Evolutionary conservation across 2,797 vertebrate species (phyloP).

Genomic region (Micropoecilia bifurca): DNA sequence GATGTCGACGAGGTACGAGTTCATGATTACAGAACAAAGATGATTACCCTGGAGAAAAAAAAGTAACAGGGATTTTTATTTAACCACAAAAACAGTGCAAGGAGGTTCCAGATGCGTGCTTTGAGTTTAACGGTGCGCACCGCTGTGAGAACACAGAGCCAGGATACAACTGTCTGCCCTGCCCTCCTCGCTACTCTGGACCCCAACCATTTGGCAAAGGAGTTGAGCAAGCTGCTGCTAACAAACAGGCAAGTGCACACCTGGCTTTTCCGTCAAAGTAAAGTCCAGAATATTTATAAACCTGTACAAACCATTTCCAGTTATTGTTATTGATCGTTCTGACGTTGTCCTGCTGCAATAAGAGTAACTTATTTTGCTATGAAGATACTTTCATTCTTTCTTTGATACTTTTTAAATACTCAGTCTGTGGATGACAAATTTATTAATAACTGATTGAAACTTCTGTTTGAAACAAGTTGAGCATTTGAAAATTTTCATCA

Average conservation of each 20-base stretch:
- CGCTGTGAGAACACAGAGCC: conserved; percentile 95
- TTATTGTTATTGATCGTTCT: not conserved
- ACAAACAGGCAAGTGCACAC: conserved; percentile 88
- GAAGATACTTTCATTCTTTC: not conserved
- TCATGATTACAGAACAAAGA: conserved; percentile 2
- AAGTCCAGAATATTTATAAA: not conserved
- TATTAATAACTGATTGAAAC: not conserved
- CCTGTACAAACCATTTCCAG: not conserved
- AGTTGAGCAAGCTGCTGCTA: conserved; percentile 88
- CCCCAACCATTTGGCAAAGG: conserved; percentile 91
- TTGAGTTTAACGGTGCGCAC: conserved; percentile 91
- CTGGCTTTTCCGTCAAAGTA: not conserved
- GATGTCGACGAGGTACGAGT: conserved; percentile 91
- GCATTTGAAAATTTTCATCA: not conserved
- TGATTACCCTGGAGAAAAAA: conserved; percentile 1
- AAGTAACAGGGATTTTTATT: conserved; percentile 10
- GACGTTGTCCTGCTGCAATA: not conserved
- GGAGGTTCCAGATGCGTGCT: conserved; percentile 93
- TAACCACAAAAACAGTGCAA: conserved; percentile 83
- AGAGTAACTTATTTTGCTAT: not conserved
- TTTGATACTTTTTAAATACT: not conserved
- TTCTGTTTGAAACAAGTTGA: not conserved
- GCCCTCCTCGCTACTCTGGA: conserved; percentile 92
- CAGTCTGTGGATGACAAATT: not conserved
- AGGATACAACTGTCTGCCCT: conserved; percentile 96